These are phyloP conservation scores for Gymnoscopelus braueri DNA, from an alignment of 2,797 vertebrate species.

Conservation along the genomic window DNA sequence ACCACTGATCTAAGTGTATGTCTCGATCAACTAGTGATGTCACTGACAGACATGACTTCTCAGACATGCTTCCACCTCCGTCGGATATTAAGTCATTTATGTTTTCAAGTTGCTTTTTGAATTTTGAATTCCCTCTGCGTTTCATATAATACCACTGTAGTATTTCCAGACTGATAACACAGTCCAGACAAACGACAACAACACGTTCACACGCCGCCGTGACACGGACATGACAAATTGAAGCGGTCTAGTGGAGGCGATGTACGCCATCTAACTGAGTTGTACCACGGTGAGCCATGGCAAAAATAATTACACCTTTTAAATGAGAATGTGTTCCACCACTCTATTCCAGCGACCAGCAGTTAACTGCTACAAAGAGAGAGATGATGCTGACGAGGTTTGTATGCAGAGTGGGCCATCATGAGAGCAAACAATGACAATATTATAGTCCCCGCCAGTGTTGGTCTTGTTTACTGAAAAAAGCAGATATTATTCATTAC, in stretches of 20 bases:
- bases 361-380: neutral
- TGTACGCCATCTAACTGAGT: constrained; percentile 18
- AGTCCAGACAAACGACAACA: neutral
- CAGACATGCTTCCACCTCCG: no score
- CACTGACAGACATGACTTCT: no score
- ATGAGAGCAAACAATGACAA: no score
- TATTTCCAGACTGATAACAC: neutral
- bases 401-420: no score
- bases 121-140: neutral
- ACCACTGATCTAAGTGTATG: no score
- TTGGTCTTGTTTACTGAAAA: no score
- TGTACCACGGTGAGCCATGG: neutral
- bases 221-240: constrained; percentile 12
- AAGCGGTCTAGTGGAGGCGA: neutral
- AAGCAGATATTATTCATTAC: no score
- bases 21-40: no score
- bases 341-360: neutral
- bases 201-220: neutral
- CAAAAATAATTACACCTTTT: constrained; percentile 20
- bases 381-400: no score
- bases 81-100: no score
- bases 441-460: no score
- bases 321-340: neutral
- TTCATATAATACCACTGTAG: neutral
- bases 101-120: no score